Evolutionary conservation across 2,888 invertebrate species (phyloP).

Genomic region (Bhutanitis thaidina): DNA sequence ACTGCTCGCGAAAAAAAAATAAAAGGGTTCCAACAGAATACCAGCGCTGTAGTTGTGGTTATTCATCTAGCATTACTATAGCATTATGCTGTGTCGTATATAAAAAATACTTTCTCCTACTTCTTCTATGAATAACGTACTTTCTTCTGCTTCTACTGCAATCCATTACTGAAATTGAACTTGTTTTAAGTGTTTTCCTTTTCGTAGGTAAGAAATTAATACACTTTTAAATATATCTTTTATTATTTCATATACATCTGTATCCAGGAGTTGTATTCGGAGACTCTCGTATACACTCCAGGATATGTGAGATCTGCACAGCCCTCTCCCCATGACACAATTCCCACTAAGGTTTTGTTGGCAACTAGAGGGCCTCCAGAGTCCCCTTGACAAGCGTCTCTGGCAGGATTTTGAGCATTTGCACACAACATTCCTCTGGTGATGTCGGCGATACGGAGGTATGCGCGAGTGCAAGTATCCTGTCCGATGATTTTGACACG

Average conservation of each 20-base stretch:
- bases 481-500: slow-evolving; percentile 59
- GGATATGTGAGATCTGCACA: slow-evolving; percentile 75
- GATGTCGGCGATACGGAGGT: slow-evolving; percentile 48
- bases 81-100: too few species aligned
- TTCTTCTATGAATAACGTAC: too few species aligned
- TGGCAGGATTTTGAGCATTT: slow-evolving; percentile 41
- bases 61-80: too few species aligned
- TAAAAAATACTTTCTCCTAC: too few species aligned
- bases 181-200: too few species aligned
- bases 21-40: too few species aligned
- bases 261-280: slow-evolving; percentile 58
- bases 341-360: slow-evolving; percentile 62
- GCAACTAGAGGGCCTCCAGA: slow-evolving; percentile 81
- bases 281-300: slow-evolving; percentile 79
- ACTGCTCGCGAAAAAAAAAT: too few species aligned
- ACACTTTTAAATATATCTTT: neutral
- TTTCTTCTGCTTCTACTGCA: too few species aligned
- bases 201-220: too few species aligned
- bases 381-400: slow-evolving; percentile 78
- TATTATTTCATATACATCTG: slow-evolving; percentile 16
- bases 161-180: too few species aligned
- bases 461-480: slow-evolving; percentile 51
- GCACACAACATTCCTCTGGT: slow-evolving; percentile 69
- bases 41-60: too few species aligned
- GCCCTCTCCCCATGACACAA: slow-evolving; percentile 80